Evolutionary conservation across 2,888 invertebrate genomes (phyloP).

Genomic region (Seladonia tumulorum): DNA sequence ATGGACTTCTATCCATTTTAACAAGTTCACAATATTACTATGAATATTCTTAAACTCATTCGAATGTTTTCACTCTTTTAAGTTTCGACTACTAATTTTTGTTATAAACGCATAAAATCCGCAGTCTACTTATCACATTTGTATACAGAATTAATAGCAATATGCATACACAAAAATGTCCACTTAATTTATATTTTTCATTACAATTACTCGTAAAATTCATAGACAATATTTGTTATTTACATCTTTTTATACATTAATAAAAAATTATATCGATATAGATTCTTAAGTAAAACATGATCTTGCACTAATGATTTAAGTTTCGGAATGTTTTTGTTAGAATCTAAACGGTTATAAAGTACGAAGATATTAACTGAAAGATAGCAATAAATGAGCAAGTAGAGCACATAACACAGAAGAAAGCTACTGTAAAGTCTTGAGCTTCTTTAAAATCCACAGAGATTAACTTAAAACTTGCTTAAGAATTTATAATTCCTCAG

Average conservation of each 20-base stretch:
- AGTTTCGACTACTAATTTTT: too few species aligned
- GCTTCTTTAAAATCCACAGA: background rate
- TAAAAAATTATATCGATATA: conserved; percentile 3
- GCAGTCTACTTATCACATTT: background rate
- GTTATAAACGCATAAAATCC: too few species aligned
- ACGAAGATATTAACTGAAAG: background rate
- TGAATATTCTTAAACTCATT: too few species aligned
- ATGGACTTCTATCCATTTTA: too few species aligned
- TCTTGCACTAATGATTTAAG: background rate
- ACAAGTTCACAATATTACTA: too few species aligned
- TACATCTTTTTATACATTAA: conserved; percentile 3
- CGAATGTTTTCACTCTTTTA: too few species aligned
- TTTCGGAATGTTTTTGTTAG: background rate
- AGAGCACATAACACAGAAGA: background rate
- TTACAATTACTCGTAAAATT: background rate
- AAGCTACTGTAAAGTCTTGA: background rate
- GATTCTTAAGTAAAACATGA: background rate
- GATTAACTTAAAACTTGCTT: background rate
- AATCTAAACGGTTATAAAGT: background rate
- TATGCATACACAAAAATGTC: background rate
- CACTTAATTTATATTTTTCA: background rate
- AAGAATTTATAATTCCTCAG: background rate
- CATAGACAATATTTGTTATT: conserved; percentile 13
- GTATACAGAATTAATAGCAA: background rate
- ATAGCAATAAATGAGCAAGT: background rate